Conservation (phyloP, 1,140 invertebrate genomes). For the Drosophila pectinifera region DNA sequence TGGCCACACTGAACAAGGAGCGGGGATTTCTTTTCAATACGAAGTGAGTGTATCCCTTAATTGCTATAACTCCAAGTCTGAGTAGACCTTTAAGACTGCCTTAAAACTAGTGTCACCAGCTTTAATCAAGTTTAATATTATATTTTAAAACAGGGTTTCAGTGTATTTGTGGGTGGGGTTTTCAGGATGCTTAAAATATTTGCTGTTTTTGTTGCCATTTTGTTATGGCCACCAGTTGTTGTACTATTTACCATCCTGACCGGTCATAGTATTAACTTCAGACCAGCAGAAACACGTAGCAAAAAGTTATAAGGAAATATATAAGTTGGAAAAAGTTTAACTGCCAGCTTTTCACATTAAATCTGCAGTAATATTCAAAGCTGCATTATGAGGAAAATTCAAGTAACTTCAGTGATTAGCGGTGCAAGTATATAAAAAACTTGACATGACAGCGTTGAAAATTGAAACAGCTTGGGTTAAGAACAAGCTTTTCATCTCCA, state of each 20-base stretch:
- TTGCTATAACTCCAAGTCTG: too few species aligned
- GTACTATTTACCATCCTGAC: slow-evolving; percentile 10
- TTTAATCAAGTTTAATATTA: background rate
- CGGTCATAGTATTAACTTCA: slow-evolving; percentile 18
- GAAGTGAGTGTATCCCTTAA: too few species aligned
- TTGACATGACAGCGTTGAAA: background rate
- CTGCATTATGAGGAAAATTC: too few species aligned
- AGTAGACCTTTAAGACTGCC: too few species aligned
- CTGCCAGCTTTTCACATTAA: background rate
- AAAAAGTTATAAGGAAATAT: background rate
- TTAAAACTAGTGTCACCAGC: too few species aligned
- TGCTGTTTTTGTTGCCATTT: slow-evolving; percentile 17
- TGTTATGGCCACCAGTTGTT: slow-evolving; percentile 28
- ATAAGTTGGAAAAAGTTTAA: background rate
- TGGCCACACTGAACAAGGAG: slow-evolving; percentile 4
- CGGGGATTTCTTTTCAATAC: too few species aligned
- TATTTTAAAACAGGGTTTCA: background rate
- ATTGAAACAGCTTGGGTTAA: slow-evolving; percentile 11
- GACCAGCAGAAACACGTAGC: slow-evolving; percentile 5
- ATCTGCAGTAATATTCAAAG: background rate
- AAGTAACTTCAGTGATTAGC: too few species aligned
- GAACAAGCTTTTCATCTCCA: slow-evolving; percentile 6
- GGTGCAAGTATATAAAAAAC: too few species aligned
- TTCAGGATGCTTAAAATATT: slow-evolving; percentile 28
- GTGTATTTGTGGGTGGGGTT: slow-evolving; percentile 28